These are phyloP conservation scores for Chaitophorus viminalis DNA, from an alignment of 2,888 invertebrate species.

Conservation along the genomic window DNA sequence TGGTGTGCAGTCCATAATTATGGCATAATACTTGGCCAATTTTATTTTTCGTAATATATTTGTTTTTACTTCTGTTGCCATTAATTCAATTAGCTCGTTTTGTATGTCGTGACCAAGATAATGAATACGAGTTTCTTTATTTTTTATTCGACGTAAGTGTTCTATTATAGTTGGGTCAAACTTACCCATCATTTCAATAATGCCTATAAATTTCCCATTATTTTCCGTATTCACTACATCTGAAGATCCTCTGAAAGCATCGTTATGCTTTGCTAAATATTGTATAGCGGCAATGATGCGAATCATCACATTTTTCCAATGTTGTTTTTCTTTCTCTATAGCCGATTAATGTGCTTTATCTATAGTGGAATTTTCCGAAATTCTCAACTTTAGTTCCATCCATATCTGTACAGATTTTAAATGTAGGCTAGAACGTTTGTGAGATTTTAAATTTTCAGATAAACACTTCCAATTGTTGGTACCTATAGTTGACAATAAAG, in stretches of 20 bases:
- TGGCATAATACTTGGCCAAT: constrained; percentile 32
- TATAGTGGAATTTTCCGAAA: constrained; percentile 17
- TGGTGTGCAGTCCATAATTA: constrained; percentile 27
- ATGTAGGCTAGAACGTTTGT: constrained; percentile 1
- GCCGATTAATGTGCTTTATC: background rate
- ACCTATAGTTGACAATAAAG: constrained; percentile 10
- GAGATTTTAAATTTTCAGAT: constrained; percentile 16
- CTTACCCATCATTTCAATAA: constrained; percentile 28
- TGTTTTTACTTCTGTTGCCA: constrained; percentile 41
- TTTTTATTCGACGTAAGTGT: constrained; percentile 35
- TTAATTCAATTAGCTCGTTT: constrained; percentile 25
- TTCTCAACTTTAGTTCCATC: background rate
- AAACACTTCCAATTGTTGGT: constrained; percentile 4
- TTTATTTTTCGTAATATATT: constrained; percentile 26
- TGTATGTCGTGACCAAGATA: constrained; percentile 18
- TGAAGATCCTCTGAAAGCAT: constrained; percentile 4
- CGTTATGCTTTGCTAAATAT: background rate
- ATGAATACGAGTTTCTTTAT: constrained; percentile 31
- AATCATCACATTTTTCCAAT: background rate
- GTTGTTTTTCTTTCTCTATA: constrained; percentile 1
- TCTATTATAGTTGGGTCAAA: constrained; percentile 24
- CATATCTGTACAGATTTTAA: constrained; percentile 2
- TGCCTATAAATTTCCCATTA: constrained; percentile 6
- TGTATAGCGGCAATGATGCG: background rate
- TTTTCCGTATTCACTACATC: constrained; percentile 1